A percentile compares a stretch with the other conserved stretches of the same genome.
These are phyloP conservation scores for Ypsolopha sequella DNA, from an alignment of 2,888 invertebrate genomes.

Conservation along the genomic window DNA sequence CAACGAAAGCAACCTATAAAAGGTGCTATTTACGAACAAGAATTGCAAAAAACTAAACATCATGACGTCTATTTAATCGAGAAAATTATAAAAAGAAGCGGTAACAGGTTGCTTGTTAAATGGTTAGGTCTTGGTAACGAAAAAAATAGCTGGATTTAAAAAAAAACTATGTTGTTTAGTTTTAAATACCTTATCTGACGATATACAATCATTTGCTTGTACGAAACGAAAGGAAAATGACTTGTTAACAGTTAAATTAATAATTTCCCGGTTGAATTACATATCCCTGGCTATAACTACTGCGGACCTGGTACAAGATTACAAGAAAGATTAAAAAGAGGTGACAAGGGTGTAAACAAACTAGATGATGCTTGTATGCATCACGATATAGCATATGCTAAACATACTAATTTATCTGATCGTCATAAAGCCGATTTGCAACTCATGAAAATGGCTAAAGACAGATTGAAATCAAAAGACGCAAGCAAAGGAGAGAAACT, in stretches of 20 bases:
- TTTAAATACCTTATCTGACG: neutral
- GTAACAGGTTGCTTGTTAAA: constrained; percentile 18
- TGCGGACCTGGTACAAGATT: constrained; percentile 7
- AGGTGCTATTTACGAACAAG: constrained; percentile 22
- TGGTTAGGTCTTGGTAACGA: constrained; percentile 19
- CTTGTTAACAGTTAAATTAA: constrained; percentile 5
- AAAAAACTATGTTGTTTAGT: too few species aligned
- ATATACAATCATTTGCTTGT: neutral
- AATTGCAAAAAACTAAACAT: constrained; percentile 19
- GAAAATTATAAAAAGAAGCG: constrained; percentile 18
- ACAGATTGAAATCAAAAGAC: constrained; percentile 4
- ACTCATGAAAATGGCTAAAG: neutral
- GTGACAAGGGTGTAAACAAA: constrained; percentile 7
- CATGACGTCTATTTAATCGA: constrained; percentile 21
- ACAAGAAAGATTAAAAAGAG: constrained; percentile 5
- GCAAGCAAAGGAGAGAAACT: constrained; percentile 7
- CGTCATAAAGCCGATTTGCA: neutral
- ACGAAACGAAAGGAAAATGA: constrained; percentile 4
- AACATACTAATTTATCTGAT: neutral
- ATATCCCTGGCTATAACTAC: constrained; percentile 4
- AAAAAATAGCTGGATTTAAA: constrained; percentile 22
- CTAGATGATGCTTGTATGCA: constrained; percentile 6
- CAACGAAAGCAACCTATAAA: constrained; percentile 17
- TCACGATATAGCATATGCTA: constrained; percentile 8
- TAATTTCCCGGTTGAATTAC: constrained; percentile 6